These are phyloP conservation scores for Pristionchus mayeri DNA, from an alignment of 2,888 invertebrate species.

Conservation along the genomic window DNA sequence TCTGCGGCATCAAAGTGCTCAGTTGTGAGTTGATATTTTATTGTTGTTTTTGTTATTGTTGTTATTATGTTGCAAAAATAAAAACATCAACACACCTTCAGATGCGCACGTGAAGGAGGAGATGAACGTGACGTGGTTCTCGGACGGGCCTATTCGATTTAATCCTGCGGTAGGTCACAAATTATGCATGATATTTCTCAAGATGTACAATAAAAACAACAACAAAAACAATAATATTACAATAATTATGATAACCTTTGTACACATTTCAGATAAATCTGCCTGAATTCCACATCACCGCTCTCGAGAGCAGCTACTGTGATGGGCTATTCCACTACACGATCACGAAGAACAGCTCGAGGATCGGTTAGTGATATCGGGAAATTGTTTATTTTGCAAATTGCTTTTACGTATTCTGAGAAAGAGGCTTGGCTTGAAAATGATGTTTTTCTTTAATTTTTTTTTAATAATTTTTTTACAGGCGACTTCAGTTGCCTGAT, in stretches of 20 bases:
- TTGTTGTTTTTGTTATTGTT: neutral
- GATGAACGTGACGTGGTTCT: constrained; percentile 73
- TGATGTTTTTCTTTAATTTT: neutral
- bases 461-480: constrained; percentile 35
- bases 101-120: constrained; percentile 70
- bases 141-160: constrained; percentile 63
- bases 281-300: constrained; percentile 68
- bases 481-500: constrained; percentile 69
- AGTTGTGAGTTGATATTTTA: constrained; percentile 89
- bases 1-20: constrained; percentile 99
- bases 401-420: neutral
- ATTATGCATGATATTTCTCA: too few relatives aligned
- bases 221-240: neutral
- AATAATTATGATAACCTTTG: neutral
- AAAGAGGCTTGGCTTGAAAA: neutral
- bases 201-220: too few relatives aligned
- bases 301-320: constrained; percentile 67
- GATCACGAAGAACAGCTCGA: constrained; percentile 66
- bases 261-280: constrained; percentile 55
- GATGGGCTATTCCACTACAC: constrained; percentile 72
- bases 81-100: constrained; percentile 52
- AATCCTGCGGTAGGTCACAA: constrained; percentile 31
- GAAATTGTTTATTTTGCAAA: neutral
- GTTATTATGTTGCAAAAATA: neutral
- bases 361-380: constrained; percentile 56